Percentiles rank a stretch among this genome's conserved stretches.
phyloP scores from a whole-genome alignment of 1,140 invertebrate species.

The Bombus soroeensis region DNA sequence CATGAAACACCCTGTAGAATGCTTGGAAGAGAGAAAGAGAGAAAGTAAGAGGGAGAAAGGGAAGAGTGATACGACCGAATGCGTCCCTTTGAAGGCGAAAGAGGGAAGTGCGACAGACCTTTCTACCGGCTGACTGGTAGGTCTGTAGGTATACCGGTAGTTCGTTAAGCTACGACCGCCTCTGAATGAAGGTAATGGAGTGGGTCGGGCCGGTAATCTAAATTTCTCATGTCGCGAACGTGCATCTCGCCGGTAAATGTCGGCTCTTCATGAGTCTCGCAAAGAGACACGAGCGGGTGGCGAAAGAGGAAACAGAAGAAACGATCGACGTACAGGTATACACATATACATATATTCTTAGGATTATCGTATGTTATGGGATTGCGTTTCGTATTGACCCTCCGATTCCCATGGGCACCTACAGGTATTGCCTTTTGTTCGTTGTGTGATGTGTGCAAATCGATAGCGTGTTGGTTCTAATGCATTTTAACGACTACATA shows the following conservation, averaged over 20 bases:
- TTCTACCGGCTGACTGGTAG: slow-evolving; percentile 47
- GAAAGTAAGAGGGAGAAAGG: no score
- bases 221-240: slow-evolving; percentile 68
- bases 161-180: slow-evolving; percentile 64
- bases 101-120: slow-evolving; percentile 40
- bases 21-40: neutral
- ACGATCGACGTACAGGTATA: neutral
- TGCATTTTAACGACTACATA: neutral
- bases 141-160: slow-evolving; percentile 55
- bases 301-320: slow-evolving; percentile 18
- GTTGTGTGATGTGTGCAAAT: neutral
- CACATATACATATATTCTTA: neutral
- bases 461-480: neutral
- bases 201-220: slow-evolving; percentile 67
- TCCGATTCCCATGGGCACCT: neutral
- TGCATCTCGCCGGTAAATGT: slow-evolving; percentile 44
- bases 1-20: neutral
- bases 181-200: slow-evolving; percentile 68
- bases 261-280: slow-evolving; percentile 25
- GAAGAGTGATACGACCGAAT: slow-evolving; percentile 1
- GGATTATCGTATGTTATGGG: neutral
- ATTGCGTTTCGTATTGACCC: neutral
- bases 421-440: neutral
- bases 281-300: slow-evolving; percentile 9
- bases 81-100: slow-evolving; percentile 57